Conservation (phyloP, 2,888 invertebrate species). For the Pristionchus mayeri region DNA sequence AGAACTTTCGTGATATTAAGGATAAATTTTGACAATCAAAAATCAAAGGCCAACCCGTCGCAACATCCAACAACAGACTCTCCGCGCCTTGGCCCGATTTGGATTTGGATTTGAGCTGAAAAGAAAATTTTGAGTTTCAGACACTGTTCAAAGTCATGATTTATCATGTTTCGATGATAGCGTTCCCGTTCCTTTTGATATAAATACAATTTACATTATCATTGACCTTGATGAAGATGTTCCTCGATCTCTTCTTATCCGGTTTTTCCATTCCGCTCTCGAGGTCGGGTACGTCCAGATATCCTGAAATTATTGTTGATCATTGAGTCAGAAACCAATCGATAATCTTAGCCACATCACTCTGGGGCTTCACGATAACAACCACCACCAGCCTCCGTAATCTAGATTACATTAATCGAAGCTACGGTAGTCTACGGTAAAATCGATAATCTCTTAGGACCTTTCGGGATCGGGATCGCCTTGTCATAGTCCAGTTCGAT, state of each 20-base stretch:
- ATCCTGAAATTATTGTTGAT: background rate
- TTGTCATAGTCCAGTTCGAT: constrained; percentile 38
- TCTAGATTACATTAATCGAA: background rate
- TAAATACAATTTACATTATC: too few relatives aligned
- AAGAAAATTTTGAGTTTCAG: too few relatives aligned
- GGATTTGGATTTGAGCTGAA: constrained; percentile 41
- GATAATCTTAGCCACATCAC: background rate
- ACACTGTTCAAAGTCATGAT: too few relatives aligned
- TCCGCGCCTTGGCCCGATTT: constrained; percentile 31
- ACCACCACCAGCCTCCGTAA: background rate
- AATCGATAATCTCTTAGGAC: constrained; percentile 20
- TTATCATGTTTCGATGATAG: background rate
- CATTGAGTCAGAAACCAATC: background rate
- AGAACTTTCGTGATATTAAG: too few relatives aligned
- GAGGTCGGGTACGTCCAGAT: constrained; percentile 76
- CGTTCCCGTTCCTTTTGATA: too few relatives aligned
- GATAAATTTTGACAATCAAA: background rate
- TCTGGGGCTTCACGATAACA: background rate
- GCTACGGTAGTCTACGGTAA: background rate
- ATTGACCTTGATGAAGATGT: constrained; percentile 36
- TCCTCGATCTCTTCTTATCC: constrained; percentile 57
- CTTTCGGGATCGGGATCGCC: constrained; percentile 9
- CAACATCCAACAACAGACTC: constrained; percentile 26
- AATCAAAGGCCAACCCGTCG: background rate
- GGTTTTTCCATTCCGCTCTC: constrained; percentile 52